These are phyloP conservation scores for Myodes glareolus DNA, from an alignment of 2,113 vertebrate genomes.

Conservation along the genomic window DNA sequence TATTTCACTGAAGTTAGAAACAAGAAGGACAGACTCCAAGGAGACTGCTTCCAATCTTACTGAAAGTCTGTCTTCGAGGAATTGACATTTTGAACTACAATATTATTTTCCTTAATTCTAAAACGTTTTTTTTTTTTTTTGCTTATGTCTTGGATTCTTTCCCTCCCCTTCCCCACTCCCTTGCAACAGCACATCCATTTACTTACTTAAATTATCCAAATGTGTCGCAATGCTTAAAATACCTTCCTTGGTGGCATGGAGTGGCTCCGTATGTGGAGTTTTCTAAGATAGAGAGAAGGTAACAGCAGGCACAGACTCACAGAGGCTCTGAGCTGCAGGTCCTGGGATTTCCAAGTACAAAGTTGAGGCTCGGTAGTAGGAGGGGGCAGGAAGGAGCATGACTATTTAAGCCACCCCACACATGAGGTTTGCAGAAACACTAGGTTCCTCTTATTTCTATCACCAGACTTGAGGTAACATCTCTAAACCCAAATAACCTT, in stretches of 20 bases:
- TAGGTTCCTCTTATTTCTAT: constrained; percentile 74
- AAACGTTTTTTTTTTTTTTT: not conserved
- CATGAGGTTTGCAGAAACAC: constrained; percentile 69
- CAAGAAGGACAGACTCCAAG: not conserved
- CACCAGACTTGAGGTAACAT: not conserved
- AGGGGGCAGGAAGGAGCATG: not conserved
- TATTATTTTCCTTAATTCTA: not conserved
- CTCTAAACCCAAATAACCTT: not conserved
- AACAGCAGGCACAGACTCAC: not conserved
- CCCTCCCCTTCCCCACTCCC: not conserved
- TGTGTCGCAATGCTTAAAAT: not conserved
- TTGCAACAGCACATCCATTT: not conserved
- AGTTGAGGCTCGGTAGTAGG: not conserved
- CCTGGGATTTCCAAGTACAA: not conserved
- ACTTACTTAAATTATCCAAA: constrained; percentile 33
- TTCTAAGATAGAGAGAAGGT: constrained; percentile 13
- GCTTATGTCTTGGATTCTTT: not conserved
- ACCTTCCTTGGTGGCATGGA: not conserved
- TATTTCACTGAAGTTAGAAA: constrained; percentile 80
- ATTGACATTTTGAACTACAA: not conserved
- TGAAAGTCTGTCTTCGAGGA: constrained; percentile 52
- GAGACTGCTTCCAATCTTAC: constrained; percentile 47
- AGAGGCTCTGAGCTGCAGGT: not conserved
- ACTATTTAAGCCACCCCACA: not conserved
- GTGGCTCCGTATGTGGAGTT: not conserved